Conservation (phyloP, 2,888 invertebrate species). For the Drosophila nigritarsus region DNA sequence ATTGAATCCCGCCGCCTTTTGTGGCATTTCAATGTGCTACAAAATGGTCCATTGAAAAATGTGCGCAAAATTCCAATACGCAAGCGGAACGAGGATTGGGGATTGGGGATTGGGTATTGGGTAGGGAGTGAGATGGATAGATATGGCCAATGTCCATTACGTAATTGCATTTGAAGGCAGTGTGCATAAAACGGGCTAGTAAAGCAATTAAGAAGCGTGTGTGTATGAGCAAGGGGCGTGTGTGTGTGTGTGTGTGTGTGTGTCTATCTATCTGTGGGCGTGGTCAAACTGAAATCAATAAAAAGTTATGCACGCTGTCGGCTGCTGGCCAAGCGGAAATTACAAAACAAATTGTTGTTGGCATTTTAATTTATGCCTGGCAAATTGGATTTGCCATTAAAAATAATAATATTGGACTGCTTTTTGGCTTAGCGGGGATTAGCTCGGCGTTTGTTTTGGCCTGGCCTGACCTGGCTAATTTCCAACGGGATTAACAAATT, state of each 20-base stretch:
- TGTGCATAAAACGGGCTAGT: slow-evolving; percentile 68
- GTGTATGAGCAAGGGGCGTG: slow-evolving; percentile 25
- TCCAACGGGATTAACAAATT: slow-evolving; percentile 30
- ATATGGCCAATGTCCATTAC: slow-evolving; percentile 55
- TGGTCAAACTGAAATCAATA: slow-evolving; percentile 56
- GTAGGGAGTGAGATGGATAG: background rate
- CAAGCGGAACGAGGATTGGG: background rate
- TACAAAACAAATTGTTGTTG: slow-evolving; percentile 58
- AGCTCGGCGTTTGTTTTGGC: slow-evolving; percentile 38
- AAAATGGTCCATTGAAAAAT: slow-evolving; percentile 23
- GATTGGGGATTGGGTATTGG: background rate
- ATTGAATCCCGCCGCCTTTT: slow-evolving; percentile 25
- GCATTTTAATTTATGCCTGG: slow-evolving; percentile 64
- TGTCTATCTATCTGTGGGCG: background rate
- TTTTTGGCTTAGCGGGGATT: slow-evolving; percentile 68
- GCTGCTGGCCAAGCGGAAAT: slow-evolving; percentile 62
- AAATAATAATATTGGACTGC: slow-evolving; percentile 47
- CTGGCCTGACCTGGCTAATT: slow-evolving; percentile 18
- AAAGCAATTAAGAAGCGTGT: slow-evolving; percentile 69
- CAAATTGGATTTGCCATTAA: slow-evolving; percentile 70
- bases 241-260: background rate
- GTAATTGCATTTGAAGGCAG: slow-evolving; percentile 58
- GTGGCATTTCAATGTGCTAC: slow-evolving; percentile 33
- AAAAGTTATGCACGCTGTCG: slow-evolving; percentile 31
- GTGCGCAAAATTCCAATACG: slow-evolving; percentile 32